Evolutionary conservation across 64 coral and sea anemone species (phyloP).

Genomic region (Cladopsammia gracilis): DNA sequence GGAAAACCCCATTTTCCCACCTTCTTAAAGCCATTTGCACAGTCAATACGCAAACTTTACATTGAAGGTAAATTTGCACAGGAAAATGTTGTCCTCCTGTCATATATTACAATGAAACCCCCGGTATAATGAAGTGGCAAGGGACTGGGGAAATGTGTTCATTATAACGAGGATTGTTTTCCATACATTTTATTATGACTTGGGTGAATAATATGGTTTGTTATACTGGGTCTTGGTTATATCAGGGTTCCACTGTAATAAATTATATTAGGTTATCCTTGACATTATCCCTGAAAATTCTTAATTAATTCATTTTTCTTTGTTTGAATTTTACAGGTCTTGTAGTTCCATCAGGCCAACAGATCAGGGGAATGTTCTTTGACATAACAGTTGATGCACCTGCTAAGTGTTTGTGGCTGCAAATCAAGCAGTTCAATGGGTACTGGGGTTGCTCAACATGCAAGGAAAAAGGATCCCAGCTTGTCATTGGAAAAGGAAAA

Average conservation of each 20-base stretch:
- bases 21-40: conserved; percentile 9
- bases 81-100: too few relatives aligned
- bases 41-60: neutral
- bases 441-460: conserved; percentile 28
- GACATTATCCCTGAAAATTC: too few relatives aligned
- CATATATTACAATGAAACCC: too few relatives aligned
- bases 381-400: conserved; percentile 33
- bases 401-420: conserved; percentile 19
- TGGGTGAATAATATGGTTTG: too few relatives aligned
- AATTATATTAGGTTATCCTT: too few relatives aligned
- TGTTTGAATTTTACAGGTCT: neutral
- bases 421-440: conserved; percentile 54
- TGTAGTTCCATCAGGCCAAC: neutral
- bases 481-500: conserved; percentile 23
- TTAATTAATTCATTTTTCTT: too few relatives aligned
- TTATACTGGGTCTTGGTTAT: too few relatives aligned
- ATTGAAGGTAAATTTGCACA: neutral
- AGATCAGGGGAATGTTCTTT: neutral
- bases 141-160: too few relatives aligned
- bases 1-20: conserved; percentile 31
- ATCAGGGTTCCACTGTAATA: too few relatives aligned
- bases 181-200: too few relatives aligned
- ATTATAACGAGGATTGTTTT: too few relatives aligned
- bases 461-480: conserved; percentile 31
- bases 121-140: too few relatives aligned